phyloP scores from a whole-genome alignment of 2,113 vertebrate genomes.

The Physeter macrocephalus region DNA sequence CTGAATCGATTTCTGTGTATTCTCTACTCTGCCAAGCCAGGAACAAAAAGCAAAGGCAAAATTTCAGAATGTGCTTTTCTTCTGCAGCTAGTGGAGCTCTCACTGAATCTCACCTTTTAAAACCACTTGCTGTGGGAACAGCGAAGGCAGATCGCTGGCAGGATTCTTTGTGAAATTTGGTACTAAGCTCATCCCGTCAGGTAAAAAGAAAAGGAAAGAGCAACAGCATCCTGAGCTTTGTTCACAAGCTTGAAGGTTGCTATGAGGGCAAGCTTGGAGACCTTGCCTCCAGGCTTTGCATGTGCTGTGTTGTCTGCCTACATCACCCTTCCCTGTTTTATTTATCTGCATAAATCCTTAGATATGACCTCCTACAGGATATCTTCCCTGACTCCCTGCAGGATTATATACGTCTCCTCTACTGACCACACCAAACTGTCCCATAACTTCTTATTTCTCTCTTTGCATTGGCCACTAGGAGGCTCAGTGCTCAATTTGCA shows the following conservation, averaged over 20 bases:
- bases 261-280: neutral
- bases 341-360: neutral
- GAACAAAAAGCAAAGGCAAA: constrained; percentile 9
- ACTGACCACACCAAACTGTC: neutral
- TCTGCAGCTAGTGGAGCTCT: neutral
- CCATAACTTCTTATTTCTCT: neutral
- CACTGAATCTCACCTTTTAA: neutral
- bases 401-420: neutral
- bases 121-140: neutral
- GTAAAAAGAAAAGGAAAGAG: neutral
- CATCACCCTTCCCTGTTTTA: neutral
- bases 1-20: neutral
- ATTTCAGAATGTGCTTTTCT: neutral
- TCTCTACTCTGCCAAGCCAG: neutral
- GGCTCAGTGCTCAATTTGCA: neutral
- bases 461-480: neutral
- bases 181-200: neutral
- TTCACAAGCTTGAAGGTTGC: neutral
- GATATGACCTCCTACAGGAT: neutral
- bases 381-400: neutral
- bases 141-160: neutral
- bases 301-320: neutral
- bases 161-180: neutral
- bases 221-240: neutral
- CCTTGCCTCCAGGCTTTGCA: neutral